phyloP scores from a whole-genome alignment of 2,888 invertebrate genomes.

The Drosophila kambysellisi region DNA sequence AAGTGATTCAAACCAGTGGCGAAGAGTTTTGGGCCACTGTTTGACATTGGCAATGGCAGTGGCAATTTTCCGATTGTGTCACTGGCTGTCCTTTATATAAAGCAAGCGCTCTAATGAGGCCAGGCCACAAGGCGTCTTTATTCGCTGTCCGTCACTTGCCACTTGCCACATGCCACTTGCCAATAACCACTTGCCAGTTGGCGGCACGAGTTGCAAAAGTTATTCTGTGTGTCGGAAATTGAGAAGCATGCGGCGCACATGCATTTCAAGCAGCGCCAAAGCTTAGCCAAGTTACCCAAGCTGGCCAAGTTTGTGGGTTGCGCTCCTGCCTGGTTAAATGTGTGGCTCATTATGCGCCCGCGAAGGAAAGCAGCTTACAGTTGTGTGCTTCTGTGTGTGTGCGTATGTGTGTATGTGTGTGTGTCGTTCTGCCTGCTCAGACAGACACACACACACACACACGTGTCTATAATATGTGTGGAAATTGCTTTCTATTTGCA shows the following conservation, averaged over 20 bases:
- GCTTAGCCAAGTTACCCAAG: conserved; percentile 25
- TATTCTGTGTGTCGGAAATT: conserved; percentile 49
- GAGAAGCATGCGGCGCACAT: conserved; percentile 43
- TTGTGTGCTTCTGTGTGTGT: not conserved
- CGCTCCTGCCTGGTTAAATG: conserved; percentile 20
- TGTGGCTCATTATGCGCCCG: conserved; percentile 29
- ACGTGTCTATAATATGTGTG: conserved; percentile 64
- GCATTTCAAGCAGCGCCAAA: conserved; percentile 28
- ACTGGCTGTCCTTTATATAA: conserved; percentile 37
- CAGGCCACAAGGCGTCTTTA: conserved; percentile 49
- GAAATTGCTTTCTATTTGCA: conserved; percentile 69
- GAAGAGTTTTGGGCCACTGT: not conserved
- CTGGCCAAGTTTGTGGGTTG: conserved; percentile 18
- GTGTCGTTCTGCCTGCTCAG: not conserved
- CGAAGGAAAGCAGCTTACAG: conserved; percentile 7
- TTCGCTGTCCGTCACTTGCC: conserved; percentile 14
- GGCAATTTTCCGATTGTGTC: conserved; percentile 11
- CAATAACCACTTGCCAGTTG: conserved; percentile 13
- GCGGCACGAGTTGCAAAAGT: conserved; percentile 67
- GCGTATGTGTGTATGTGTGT: not conserved
- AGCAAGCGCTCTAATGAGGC: conserved; percentile 55
- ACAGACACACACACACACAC: not conserved
- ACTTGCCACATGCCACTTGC: conserved; percentile 21
- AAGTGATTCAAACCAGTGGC: not conserved
- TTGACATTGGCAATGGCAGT: conserved; percentile 24